Conservation (phyloP, 2,797 vertebrate species). For the Pseudotriccus pelzelni region DNA sequence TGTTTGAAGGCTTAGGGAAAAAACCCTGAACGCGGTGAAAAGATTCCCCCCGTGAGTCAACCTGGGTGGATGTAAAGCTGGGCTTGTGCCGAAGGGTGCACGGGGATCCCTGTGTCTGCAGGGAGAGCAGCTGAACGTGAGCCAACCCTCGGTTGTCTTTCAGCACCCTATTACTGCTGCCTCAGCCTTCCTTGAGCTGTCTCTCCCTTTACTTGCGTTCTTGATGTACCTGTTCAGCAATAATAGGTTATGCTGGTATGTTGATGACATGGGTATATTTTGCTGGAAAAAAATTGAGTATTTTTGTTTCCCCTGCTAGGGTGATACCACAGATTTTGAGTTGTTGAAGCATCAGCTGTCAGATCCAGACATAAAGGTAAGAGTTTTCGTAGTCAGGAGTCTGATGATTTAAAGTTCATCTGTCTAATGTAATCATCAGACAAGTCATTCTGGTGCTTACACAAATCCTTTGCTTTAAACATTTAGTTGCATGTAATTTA, state of each 20-base stretch:
- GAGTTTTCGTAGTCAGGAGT: not conserved
- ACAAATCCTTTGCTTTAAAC: not conserved
- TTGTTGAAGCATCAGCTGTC: slow-evolving; percentile 89
- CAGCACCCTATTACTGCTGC: not conserved
- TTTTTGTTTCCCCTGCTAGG: slow-evolving; percentile 73
- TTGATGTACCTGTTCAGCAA: rapidly evolving
- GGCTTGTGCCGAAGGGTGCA: rapidly evolving
- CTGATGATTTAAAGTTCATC: not conserved
- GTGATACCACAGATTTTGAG: slow-evolving; percentile 87
- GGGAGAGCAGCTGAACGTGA: not conserved
- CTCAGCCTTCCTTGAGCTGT: not conserved
- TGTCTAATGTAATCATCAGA: not conserved
- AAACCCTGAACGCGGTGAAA: too few relatives aligned
- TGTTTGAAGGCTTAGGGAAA: not conserved
- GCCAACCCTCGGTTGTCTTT: not conserved
- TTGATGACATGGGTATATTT: not conserved
- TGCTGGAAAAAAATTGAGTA: rapidly evolving
- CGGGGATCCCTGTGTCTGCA: not conserved
- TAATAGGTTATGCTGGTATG: rapidly evolving
- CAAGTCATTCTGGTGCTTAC: not conserved
- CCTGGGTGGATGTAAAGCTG: not conserved
- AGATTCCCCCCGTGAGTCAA: not conserved
- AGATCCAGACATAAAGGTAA: slow-evolving; percentile 95
- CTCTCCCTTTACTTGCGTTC: rapidly evolving
- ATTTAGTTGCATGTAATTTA: not conserved